These are phyloP conservation scores for Sycophila sp. DNA, from an alignment of 1,140 invertebrate species.

Conservation along the genomic window DNA sequence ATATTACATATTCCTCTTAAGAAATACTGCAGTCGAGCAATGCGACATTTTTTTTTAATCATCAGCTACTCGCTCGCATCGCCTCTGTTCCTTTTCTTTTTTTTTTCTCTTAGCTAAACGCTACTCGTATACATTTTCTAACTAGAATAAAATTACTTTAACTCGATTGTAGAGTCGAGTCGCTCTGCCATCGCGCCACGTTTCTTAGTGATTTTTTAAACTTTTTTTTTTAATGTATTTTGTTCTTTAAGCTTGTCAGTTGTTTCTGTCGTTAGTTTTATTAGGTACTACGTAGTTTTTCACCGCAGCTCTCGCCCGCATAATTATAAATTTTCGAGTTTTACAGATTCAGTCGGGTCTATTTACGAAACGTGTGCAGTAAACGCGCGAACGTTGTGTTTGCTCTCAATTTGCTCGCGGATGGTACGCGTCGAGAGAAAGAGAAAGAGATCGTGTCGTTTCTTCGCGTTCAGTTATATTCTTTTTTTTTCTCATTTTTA, in stretches of 20 bases:
- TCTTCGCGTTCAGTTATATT: slow-evolving; percentile 38
- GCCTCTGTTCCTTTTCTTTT: slow-evolving; percentile 45
- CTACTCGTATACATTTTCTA: slow-evolving; percentile 68
- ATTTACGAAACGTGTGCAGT: not conserved
- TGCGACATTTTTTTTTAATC: slow-evolving; percentile 35
- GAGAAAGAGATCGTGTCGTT: slow-evolving; percentile 23
- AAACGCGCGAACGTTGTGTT: not conserved
- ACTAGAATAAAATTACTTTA: slow-evolving; percentile 66
- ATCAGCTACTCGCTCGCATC: slow-evolving; percentile 39
- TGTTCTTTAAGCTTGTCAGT: not conserved
- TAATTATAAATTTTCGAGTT: not conserved
- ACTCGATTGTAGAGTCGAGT: slow-evolving; percentile 53
- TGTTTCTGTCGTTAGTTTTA: not conserved
- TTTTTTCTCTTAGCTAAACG: slow-evolving; percentile 54
- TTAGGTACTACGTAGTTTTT: slow-evolving; percentile 39
- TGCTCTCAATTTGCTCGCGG: slow-evolving; percentile 3
- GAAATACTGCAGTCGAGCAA: slow-evolving; percentile 60
- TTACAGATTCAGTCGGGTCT: not conserved
- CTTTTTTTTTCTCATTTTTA: slow-evolving; percentile 38
- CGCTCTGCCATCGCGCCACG: not conserved
- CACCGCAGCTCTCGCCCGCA: slow-evolving; percentile 3
- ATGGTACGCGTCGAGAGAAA: slow-evolving; percentile 23
- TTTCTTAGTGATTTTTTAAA: not conserved
- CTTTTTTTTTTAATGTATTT: not conserved
- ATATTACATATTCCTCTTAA: slow-evolving; percentile 62